phyloP scores from a whole-genome alignment of 1,140 invertebrate species.

The Macrostomum lignano region DNA sequence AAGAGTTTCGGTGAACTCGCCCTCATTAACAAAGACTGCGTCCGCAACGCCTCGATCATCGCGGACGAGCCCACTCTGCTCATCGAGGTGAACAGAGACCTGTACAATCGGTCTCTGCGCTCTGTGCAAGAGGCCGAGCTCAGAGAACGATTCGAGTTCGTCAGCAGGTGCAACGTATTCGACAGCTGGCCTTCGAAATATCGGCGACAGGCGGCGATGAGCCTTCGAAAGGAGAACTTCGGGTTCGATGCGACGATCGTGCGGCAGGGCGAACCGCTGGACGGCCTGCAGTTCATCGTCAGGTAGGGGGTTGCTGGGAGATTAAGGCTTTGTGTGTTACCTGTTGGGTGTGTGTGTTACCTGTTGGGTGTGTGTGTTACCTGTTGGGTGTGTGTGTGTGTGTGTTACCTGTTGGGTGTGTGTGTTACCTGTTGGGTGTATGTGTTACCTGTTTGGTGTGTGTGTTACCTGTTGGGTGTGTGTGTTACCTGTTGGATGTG shows the following conservation, averaged over 20 bases:
- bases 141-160: conserved; percentile 15
- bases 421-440: too few species aligned
- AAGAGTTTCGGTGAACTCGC: conserved; percentile 19
- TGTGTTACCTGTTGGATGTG: too few species aligned
- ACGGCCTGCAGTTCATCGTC: conserved; percentile 21
- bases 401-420: too few species aligned
- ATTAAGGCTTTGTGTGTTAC: too few species aligned
- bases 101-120: conserved; percentile 22
- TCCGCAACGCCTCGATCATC: conserved; percentile 18
- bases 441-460: not conserved
- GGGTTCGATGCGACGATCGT: conserved; percentile 16
- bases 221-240: conserved; percentile 16
- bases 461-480: conserved; percentile 1
- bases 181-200: conserved; percentile 19
- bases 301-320: conserved; percentile 11
- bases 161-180: conserved; percentile 15
- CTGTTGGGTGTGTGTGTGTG: too few species aligned
- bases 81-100: conserved; percentile 14
- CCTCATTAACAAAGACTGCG: conserved; percentile 15
- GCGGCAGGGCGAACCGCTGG: conserved; percentile 15
- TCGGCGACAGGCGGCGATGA: conserved; percentile 22
- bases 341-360: too few species aligned
- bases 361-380: too few species aligned
- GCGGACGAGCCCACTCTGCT: conserved; percentile 14
- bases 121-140: conserved; percentile 15